Conservation (phyloP, 2,797 vertebrate genomes). For the Lutjanus argentimaculatus region DNA sequence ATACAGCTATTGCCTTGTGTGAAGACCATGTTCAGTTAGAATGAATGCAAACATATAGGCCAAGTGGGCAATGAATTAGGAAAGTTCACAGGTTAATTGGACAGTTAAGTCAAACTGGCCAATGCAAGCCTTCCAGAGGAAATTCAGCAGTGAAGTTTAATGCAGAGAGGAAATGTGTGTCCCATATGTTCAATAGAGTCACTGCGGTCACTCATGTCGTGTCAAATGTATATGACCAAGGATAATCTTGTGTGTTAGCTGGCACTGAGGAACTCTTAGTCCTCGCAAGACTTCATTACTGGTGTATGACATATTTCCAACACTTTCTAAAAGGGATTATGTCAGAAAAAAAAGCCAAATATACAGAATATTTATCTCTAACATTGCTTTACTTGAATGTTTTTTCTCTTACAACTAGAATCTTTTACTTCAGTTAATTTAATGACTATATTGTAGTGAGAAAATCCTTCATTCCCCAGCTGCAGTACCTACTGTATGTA, state of each 20-base stretch:
- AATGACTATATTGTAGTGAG: background rate
- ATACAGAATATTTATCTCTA: background rate
- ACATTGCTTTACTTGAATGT: background rate
- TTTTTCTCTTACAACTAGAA: background rate
- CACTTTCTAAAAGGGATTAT: background rate
- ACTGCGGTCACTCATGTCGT: background rate
- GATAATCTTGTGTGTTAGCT: background rate
- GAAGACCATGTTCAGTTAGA: background rate
- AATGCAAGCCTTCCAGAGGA: background rate
- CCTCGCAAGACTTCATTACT: too few species aligned
- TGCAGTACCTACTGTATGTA: background rate
- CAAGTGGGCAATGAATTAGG: too few species aligned
- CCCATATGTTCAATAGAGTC: background rate
- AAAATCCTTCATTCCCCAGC: background rate
- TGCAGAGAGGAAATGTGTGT: background rate
- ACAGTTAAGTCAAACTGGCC: background rate
- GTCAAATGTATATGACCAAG: slow-evolving; percentile 15
- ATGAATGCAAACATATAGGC: background rate
- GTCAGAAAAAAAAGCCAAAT: slow-evolving; percentile 5
- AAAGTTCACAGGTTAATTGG: background rate
- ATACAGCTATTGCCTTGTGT: background rate
- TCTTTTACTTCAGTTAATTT: background rate
- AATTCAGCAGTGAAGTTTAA: background rate
- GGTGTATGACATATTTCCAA: background rate
- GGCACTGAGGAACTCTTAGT: background rate